Conservation (phyloP, 2,888 invertebrate genomes). For the Drosophila mayaguana region DNA sequence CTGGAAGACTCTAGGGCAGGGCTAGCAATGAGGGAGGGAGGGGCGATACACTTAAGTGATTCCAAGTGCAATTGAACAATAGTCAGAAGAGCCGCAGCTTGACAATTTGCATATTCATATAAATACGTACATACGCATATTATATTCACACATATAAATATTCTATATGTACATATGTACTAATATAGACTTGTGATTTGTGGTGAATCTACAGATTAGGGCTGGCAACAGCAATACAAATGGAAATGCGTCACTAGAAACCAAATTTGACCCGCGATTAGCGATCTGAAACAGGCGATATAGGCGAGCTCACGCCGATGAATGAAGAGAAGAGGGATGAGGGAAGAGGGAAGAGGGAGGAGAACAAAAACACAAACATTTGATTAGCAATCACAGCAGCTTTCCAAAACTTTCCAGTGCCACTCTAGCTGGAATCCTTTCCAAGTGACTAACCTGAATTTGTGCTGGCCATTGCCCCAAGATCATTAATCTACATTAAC, state of each 20-base stretch:
- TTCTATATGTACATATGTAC: background rate
- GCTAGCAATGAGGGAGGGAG: background rate
- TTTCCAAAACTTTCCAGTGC: slow-evolving; percentile 9
- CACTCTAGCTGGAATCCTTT: background rate
- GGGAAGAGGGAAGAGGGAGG: background rate
- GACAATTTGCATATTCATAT: slow-evolving; percentile 9
- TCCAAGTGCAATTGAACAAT: slow-evolving; percentile 52
- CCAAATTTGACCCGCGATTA: slow-evolving; percentile 43
- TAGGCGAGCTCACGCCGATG: slow-evolving; percentile 7
- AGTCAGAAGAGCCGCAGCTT: slow-evolving; percentile 15
- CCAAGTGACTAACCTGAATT: too few species aligned
- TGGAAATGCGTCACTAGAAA: slow-evolving; percentile 47
- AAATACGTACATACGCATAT: background rate
- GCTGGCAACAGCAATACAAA: background rate
- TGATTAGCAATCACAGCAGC: slow-evolving; percentile 21
- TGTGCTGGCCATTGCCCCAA: too few species aligned
- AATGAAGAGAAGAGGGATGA: background rate
- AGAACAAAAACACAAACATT: background rate
- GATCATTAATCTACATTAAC: background rate
- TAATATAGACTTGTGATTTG: background rate
- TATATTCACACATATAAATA: background rate
- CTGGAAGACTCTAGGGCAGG: slow-evolving; percentile 1
- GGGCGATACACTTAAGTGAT: slow-evolving; percentile 40
- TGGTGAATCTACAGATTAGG: slow-evolving; percentile 24
- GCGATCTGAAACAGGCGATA: slow-evolving; percentile 19